Conservation (phyloP, 2,797 vertebrate species). For the Pseudomugil tenellus region DNA sequence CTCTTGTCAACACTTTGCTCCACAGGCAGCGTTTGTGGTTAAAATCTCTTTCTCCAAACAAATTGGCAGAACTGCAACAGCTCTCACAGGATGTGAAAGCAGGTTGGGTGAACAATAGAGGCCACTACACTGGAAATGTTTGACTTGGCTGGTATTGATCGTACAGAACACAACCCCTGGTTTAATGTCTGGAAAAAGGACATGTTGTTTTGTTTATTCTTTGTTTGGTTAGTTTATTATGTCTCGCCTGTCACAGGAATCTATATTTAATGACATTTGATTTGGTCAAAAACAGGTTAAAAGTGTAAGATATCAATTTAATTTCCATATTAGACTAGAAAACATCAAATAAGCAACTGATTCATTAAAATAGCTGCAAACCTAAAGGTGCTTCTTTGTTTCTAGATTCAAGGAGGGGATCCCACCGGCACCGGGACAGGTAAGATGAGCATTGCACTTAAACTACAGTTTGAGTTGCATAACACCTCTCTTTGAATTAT, state of each 20-base stretch:
- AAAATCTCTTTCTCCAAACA: slow-evolving; percentile 13
- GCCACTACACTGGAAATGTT: slow-evolving; percentile 21
- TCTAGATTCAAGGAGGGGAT: slow-evolving; percentile 97
- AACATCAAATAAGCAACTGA: not conserved
- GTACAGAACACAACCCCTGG: not conserved
- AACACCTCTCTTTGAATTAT: slow-evolving; percentile 55
- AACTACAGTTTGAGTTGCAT: slow-evolving; percentile 42
- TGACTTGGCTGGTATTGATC: not conserved
- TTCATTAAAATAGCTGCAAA: not conserved
- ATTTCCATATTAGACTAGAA: not conserved
- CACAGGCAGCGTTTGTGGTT: not conserved
- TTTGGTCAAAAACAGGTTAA: not conserved
- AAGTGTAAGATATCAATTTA: not conserved
- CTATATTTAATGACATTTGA: too few relatives aligned
- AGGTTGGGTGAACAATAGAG: slow-evolving; percentile 45
- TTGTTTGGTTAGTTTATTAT: not conserved
- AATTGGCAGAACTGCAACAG: slow-evolving; percentile 10
- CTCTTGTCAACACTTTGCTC: not conserved
- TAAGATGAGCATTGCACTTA: slow-evolving; percentile 62
- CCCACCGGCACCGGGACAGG: slow-evolving; percentile 96
- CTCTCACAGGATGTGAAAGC: slow-evolving; percentile 18
- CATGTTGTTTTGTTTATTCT: slow-evolving; percentile 1
- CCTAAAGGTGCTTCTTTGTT: slow-evolving; percentile 2
- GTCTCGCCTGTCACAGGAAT: not conserved
- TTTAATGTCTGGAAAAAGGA: slow-evolving; percentile 1